A percentile compares a stretch with the other conserved stretches of the same genome.
phyloP scores from a whole-genome alignment of 2,888 invertebrate species.

The Omphaloscelis lunosa region DNA sequence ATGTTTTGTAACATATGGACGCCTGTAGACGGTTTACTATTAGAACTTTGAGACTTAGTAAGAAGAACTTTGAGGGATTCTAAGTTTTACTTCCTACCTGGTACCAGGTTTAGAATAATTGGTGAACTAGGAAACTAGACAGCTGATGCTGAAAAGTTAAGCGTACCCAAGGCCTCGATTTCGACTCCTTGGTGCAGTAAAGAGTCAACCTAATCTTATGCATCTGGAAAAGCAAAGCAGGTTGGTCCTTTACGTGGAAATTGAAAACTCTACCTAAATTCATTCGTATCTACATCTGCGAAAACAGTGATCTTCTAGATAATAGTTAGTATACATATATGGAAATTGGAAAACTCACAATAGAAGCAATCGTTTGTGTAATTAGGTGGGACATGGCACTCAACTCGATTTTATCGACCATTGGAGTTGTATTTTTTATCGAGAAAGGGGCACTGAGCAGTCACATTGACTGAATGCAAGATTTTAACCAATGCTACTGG shows the following conservation, averaged over 20 bases:
- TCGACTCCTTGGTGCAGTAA: not conserved
- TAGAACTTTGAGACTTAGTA: not conserved
- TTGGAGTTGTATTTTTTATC: not conserved
- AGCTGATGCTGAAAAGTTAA: not conserved
- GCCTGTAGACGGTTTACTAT: not conserved
- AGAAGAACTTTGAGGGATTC: slow-evolving; percentile 1
- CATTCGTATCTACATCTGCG: not conserved
- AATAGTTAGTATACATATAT: too few relatives aligned
- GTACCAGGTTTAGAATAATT: not conserved
- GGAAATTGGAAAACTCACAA: not conserved
- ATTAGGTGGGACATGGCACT: not conserved
- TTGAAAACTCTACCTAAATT: not conserved
- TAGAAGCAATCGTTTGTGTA: too few relatives aligned
- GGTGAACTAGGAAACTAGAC: not conserved
- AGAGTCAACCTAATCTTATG: too few relatives aligned
- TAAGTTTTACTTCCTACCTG: not conserved
- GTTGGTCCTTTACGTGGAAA: not conserved
- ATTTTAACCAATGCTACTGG: not conserved
- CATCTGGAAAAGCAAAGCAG: not conserved
- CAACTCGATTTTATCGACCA: not conserved
- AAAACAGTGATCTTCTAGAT: not conserved
- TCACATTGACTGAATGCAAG: not conserved
- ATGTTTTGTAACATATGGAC: slow-evolving; percentile 43
- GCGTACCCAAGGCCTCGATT: too few relatives aligned
- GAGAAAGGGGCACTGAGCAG: not conserved